Evolutionary conservation across 2,888 invertebrate species (phyloP).

Genomic region (Drosophila maculinotata): DNA sequence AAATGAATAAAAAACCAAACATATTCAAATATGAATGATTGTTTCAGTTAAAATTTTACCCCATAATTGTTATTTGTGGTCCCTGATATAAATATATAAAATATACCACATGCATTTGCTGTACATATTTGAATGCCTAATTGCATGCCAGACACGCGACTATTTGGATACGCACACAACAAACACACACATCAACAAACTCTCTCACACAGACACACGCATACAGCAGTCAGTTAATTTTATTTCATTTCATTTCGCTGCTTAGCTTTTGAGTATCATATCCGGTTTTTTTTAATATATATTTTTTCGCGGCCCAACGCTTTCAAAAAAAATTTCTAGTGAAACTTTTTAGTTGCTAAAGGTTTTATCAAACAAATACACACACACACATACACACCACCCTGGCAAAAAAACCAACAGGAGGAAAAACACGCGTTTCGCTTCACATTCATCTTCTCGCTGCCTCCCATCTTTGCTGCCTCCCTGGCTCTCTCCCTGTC

Average conservation of each 20-base stretch:
- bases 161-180: slow-evolving; percentile 51
- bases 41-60: too few species aligned
- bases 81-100: too few species aligned
- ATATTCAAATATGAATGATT: too few species aligned
- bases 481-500: slow-evolving; percentile 16
- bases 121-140: slow-evolving; percentile 55
- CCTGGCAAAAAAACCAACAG: slow-evolving; percentile 44
- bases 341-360: slow-evolving; percentile 66
- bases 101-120: slow-evolving; percentile 17
- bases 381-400: slow-evolving; percentile 30
- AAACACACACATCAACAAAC: slow-evolving; percentile 17
- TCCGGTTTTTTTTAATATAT: slow-evolving; percentile 63
- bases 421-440: slow-evolving; percentile 65
- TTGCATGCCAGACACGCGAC: slow-evolving; percentile 63
- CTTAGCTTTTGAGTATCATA: slow-evolving; percentile 68
- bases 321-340: slow-evolving; percentile 80
- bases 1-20: too few species aligned
- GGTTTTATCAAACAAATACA: slow-evolving; percentile 25
- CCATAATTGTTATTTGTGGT: too few species aligned
- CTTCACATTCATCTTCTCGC: slow-evolving; percentile 56
- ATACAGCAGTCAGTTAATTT: slow-evolving; percentile 57
- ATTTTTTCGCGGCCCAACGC: slow-evolving; percentile 61
- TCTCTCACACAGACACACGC: slow-evolving; percentile 13
- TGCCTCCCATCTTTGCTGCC: slow-evolving; percentile 41
- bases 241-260: slow-evolving; percentile 59